These are phyloP conservation scores for Orthosia gracilis DNA, from an alignment of 2,888 invertebrate genomes.

Conservation along the genomic window DNA sequence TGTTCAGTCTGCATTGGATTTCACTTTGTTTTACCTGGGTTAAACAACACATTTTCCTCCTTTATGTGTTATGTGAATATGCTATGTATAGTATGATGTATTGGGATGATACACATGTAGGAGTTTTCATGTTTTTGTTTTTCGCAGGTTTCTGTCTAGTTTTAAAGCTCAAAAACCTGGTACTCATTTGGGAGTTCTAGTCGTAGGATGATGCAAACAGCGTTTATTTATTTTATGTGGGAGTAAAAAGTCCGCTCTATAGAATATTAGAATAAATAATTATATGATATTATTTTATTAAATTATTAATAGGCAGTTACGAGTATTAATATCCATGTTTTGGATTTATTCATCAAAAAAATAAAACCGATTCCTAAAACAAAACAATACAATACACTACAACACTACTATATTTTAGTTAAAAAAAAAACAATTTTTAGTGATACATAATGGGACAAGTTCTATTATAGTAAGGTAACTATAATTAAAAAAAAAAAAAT, in stretches of 20 bases:
- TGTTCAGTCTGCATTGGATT: conserved; percentile 44
- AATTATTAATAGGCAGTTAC: no score
- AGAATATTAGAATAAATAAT: no score
- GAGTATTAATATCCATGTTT: no score
- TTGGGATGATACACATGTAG: not conserved
- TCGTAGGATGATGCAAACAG: not conserved
- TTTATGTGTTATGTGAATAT: not conserved
- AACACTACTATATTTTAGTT: no score
- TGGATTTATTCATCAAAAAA: no score
- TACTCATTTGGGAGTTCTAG: not conserved
- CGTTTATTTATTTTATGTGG: conserved; percentile 8
- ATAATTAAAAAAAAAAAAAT: no score
- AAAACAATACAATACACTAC: no score
- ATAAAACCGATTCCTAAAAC: no score
- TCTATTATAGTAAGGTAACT: no score
- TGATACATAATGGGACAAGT: no score
- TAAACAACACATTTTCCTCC: conserved; percentile 29
- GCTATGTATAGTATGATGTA: not conserved
- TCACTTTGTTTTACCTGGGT: conserved; percentile 48
- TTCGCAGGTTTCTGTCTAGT: conserved; percentile 1
- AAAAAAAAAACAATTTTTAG: no score
- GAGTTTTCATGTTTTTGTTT: conserved; percentile 1
- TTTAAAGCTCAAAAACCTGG: not conserved
- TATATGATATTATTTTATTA: no score
- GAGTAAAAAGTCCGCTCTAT: not conserved